Evolutionary conservation across 37 sponge, comb jelly and placozoan species (phyloP), one percentile per base, ranked within the genome.

Genomic region (Axinella damicornis): DNA sequence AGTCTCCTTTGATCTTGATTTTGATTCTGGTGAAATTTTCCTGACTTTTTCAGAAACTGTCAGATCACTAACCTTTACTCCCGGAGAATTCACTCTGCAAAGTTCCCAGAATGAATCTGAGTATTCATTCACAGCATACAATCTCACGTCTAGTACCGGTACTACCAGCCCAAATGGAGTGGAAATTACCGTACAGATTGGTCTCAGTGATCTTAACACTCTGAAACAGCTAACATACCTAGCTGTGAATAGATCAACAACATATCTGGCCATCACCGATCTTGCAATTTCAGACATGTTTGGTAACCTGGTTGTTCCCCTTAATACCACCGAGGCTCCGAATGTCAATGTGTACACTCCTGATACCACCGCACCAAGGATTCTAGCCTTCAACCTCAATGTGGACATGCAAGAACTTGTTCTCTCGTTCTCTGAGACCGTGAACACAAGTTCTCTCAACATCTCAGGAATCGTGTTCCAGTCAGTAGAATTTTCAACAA

Each of bases 31-130:
- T 5, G 54, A 57, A 6, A 65, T 96, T n/a, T 30, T 46, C 25
- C 70, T 96, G 24, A 91, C 92, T 16, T 96, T 96, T 71, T 90
- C 94, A 25, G 97, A 96, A 65, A 96, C 97, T 17, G 90, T 96
- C 0, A 89, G 89, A 73, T 57, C 92, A 14, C 37, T 74, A 5
- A 83, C 85, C 16, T 67, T 96, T 0, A 34, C 41, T 65, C 65
- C 88, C 33, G 30, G 20, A 24, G 84, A 60, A 9, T 88, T 88
- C 72, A 92, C 90, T 1, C 38, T 96, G 5, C 91, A 83, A n/a
- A 74, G 35, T 39, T 46, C 66, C 9, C 56, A 39, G 21, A 88
- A 81, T 52, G 88, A 87, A 17, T 54, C 83, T 19, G 69, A 74
- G 17, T 25, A 65, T 62, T 46, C 61, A 0, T 83, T 41, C 65